phyloP scores from a whole-genome alignment of 2,888 invertebrate genomes.

The Drosophila siamana region DNA sequence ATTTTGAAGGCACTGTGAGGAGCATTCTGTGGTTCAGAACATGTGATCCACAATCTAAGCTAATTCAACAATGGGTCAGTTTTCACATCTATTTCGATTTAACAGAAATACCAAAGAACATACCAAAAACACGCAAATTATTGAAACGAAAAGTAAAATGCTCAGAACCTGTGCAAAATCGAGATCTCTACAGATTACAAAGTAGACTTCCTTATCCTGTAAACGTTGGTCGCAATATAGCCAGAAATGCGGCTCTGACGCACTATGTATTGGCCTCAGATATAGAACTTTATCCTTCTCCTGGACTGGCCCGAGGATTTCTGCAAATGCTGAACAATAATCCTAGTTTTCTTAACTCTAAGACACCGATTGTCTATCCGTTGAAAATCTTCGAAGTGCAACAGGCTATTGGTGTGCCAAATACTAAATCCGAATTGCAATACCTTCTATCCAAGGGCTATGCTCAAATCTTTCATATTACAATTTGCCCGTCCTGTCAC shows the following conservation, averaged over 20 bases:
- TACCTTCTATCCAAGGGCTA: slow-evolving; percentile 26
- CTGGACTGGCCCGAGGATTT: slow-evolving; percentile 90
- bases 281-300: slow-evolving; percentile 94
- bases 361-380: slow-evolving; percentile 46
- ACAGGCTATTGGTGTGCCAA: slow-evolving; percentile 44
- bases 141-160: slow-evolving; percentile 55
- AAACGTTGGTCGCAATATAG: slow-evolving; percentile 93
- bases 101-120: slow-evolving; percentile 86
- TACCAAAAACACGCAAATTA: slow-evolving; percentile 50
- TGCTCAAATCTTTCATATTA: slow-evolving; percentile 56
- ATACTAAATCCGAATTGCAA: slow-evolving; percentile 63
- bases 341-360: slow-evolving; percentile 84
- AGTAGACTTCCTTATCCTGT: slow-evolving; percentile 92
- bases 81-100: slow-evolving; percentile 88
- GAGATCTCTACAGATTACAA: slow-evolving; percentile 85
- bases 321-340: slow-evolving; percentile 91
- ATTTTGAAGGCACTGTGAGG: slow-evolving; percentile 87
- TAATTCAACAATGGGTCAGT: slow-evolving; percentile 87
- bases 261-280: slow-evolving; percentile 93
- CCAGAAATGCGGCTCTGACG: slow-evolving; percentile 91
- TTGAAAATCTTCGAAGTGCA: slow-evolving; percentile 68
- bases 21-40: slow-evolving; percentile 87
- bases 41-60: slow-evolving; percentile 85
- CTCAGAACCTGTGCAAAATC: slow-evolving; percentile 6
- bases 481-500: slow-evolving; percentile 62